These are phyloP conservation scores for Sebastes oblongus DNA, from an alignment of 2,797 vertebrate genomes.

Conservation along the genomic window DNA sequence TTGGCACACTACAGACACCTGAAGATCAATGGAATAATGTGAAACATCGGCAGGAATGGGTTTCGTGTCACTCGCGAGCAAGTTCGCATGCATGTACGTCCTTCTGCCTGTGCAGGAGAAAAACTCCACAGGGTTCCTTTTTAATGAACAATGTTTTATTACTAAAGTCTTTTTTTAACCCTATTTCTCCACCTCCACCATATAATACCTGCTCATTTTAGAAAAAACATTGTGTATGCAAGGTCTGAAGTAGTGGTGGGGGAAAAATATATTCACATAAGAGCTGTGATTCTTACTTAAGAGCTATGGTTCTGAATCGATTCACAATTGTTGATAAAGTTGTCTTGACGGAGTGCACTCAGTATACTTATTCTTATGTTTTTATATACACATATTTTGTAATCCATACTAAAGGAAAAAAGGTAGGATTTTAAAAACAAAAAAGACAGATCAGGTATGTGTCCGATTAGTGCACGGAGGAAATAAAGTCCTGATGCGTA, in stretches of 20 bases:
- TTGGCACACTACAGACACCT: accelerated
- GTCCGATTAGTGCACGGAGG: neutral
- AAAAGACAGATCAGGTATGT: neutral
- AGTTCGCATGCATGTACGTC: neutral
- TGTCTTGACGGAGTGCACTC: no score
- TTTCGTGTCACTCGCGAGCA: neutral
- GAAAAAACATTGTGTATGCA: neutral
- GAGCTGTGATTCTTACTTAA: neutral
- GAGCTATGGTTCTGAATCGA: neutral
- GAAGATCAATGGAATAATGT: neutral
- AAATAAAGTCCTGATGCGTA: neutral
- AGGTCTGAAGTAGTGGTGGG: neutral
- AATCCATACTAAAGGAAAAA: neutral
- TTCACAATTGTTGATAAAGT: no score
- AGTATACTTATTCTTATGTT: no score
- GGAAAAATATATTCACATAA: neutral
- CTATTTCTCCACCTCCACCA: neutral
- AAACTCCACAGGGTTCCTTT: neutral
- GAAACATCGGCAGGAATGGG: neutral
- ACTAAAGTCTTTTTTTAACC: neutral
- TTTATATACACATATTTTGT: neutral
- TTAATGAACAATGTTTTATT: neutral
- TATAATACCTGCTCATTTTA: neutral
- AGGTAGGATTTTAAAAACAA: neutral
- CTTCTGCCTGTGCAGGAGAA: neutral